Conservation (phyloP, 2,888 invertebrate species). For the Diplolepis rosae region DNA sequence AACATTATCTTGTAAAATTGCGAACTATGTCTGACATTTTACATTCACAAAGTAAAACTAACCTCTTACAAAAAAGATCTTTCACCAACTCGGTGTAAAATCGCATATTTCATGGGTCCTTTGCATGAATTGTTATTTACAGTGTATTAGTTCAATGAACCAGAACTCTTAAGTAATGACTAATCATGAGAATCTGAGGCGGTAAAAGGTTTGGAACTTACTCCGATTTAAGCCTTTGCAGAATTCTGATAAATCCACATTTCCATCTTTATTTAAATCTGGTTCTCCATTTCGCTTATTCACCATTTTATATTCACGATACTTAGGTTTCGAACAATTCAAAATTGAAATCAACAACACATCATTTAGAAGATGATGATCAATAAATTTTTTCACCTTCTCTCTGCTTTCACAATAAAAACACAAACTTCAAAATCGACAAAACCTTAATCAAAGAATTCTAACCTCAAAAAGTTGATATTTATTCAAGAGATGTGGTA, state of each 20-base stretch:
- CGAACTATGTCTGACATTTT: no score
- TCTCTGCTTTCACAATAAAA: not conserved
- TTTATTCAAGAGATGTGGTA: no score
- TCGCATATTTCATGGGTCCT: no score
- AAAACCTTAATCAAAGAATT: not conserved
- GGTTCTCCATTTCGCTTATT: slow-evolving; percentile 77
- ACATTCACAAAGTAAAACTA: no score
- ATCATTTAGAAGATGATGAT: not conserved
- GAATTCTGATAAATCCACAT: slow-evolving; percentile 81
- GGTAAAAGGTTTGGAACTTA: slow-evolving; percentile 48
- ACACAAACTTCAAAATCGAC: not conserved
- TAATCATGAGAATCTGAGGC: no score
- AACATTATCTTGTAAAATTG: no score
- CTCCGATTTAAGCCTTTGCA: slow-evolving; percentile 77
- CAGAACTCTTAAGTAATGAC: no score
- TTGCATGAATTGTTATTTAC: no score
- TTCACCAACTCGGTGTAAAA: no score
- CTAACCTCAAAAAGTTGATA: not conserved
- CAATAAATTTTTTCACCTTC: not conserved
- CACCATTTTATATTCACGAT: not conserved
- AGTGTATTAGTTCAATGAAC: no score
- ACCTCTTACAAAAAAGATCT: no score
- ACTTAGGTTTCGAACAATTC: not conserved
- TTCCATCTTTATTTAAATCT: slow-evolving; percentile 79
- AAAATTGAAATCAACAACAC: not conserved